Evolutionary conservation across 2,113 vertebrate species (phyloP), one percentile per base, ranked within the genome.

Genomic region (Ameiurus melas): DNA sequence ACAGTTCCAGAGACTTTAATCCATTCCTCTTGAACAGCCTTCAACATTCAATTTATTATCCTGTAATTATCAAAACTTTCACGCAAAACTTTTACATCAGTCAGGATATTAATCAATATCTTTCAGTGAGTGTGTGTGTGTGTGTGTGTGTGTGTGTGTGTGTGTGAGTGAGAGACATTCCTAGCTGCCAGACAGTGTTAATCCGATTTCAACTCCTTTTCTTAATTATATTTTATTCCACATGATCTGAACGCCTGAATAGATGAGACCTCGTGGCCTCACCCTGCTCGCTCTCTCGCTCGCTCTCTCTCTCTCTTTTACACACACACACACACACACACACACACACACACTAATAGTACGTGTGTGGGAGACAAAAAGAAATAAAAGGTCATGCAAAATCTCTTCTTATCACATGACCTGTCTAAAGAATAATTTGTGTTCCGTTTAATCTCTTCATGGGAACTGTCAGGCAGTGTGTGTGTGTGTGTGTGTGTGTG

Each of bases 331-430:
- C 39, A 78, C 78, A 55, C 47, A 57, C 78, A 80, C 78, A 80
- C 78, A 80, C 51, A 51, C 83, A 64, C 60, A 47, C 39, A 55
- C 8, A 78, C n/a, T 20, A 19, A 36, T 12, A 27, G 75, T 51
- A n/a, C 25, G 25, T n/a, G 51, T 33, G 75, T 30, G 68, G 14
- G 75, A 33, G 58, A 68, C 47, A 81, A 51, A 70, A 13, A 55
- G 22, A 70, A 53, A 55, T 6, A 12, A 25, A 51, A 70, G 27
- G 84, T 83, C 53, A 70, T 77, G 27, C 25, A 47, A 25, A 55
- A 55, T 43, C 36, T 80, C n/a, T 55, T 60, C 75, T 66, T 30
- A 80, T 87, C 86, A 81, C 62, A 87, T 85, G 82, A 88, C 20
- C 13, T 17, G 39, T 47, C 27, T 71, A 43, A 25, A 64, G 17